Evolutionary conservation across 1,140 invertebrate species (phyloP), one percentile per base, ranked within the genome.

Genomic region (Drosophila insularis): DNA sequence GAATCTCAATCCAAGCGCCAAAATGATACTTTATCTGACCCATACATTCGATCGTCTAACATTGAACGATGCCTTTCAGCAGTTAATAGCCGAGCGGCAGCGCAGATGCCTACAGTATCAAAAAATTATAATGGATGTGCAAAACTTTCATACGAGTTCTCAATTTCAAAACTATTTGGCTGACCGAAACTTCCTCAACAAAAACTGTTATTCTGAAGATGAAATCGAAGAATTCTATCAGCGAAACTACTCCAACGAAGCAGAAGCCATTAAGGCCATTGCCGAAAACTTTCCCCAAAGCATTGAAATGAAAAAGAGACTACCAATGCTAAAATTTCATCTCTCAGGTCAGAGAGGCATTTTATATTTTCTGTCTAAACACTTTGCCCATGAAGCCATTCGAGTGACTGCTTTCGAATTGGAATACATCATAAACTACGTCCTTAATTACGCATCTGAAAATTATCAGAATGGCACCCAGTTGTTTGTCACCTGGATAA

Each of bases 291-390:
- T 58, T 11, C 31, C 55, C 6, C 10, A 8, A 8, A 14, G 10
- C 17, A 17, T 4, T 10, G n/a, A 54, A 54, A 54, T 54, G 21
- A 11, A 54, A 13, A 54, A 6, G 2, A 11, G 55, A 1, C 10
- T 58, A 19, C 6, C 31, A 14, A 58, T 35, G 4, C 55, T 58
- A 31, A 35, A n/a, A 3, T 35, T 6, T 4, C 35, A 35, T 1
- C 35, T 35, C 14, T 35, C 55, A 31, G 55, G 55, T 1, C 55
- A 58, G 6, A 58, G 31, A 19, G 55, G 55, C n/a, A 58, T 58
- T 13, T 4, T 58, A 4, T 35, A 58, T 31, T 58, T 35, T 35
- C 27, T 58, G 55, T 7, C 17, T 3, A 19, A 35, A 14, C 55
- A 11, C 11, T 58, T 58, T 35, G 31, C 55, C 1, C 8, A 58